Conservation (phyloP, 37 sponge, comb jelly and placozoan genomes). For the Diacarnus erythraeanus region DNA sequence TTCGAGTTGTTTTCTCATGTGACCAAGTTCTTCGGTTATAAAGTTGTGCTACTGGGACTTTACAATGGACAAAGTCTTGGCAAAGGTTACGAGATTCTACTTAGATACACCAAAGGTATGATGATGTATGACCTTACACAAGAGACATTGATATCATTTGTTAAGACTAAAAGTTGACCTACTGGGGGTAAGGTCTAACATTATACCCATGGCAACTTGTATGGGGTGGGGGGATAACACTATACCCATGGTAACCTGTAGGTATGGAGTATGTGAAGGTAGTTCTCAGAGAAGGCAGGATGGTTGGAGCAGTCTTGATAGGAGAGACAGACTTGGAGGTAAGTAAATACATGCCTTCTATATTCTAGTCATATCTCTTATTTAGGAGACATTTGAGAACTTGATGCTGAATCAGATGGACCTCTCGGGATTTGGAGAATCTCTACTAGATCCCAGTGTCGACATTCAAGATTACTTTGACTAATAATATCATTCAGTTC, state of each 20-base stretch:
- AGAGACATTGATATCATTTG: neutral
- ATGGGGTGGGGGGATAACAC: neutral
- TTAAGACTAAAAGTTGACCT: too few relatives aligned
- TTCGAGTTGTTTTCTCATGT: constrained; percentile 98
- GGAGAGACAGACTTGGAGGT: constrained; percentile 98
- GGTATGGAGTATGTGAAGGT: constrained; percentile 91
- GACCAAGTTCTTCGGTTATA: constrained; percentile 97
- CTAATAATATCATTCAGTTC: constrained; percentile 89
- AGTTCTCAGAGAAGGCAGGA: constrained; percentile 70
- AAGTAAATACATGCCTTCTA: neutral
- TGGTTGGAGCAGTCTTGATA: constrained; percentile 94
- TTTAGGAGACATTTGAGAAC: constrained; percentile 97
- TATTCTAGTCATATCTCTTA: neutral
- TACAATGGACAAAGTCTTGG: constrained; percentile 84
- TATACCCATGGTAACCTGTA: neutral
- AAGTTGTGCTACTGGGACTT: constrained; percentile 86
- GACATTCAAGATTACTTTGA: constrained; percentile 99
- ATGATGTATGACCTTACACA: neutral
- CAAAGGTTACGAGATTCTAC: constrained; percentile 68
- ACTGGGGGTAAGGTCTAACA: too few relatives aligned
- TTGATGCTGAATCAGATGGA: constrained; percentile 95
- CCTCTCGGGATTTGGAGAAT: constrained; percentile 81
- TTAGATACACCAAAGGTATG: constrained; percentile 79
- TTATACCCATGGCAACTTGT: neutral
- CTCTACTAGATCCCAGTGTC: constrained; percentile 87